Conservation (phyloP, 23 tunicate species). For the Botrylloides violaceus region DNA sequence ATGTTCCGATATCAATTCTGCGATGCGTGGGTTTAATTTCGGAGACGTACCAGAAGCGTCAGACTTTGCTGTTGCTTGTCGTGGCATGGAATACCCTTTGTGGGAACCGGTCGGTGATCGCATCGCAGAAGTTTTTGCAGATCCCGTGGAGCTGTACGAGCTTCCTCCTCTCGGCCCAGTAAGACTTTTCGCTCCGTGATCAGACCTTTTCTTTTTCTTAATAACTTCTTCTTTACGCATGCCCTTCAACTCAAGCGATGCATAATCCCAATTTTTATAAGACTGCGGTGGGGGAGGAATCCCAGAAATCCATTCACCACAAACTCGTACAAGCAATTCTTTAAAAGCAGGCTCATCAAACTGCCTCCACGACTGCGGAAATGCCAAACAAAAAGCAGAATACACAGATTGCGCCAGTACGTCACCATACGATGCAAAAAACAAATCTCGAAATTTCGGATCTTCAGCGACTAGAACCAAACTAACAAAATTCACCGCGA, state of each 20-base stretch:
- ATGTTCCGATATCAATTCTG: conserved; percentile 5
- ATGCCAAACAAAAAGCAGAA: conserved; percentile 72
- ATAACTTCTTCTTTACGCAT: conserved; percentile 70
- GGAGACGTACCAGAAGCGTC: not conserved
- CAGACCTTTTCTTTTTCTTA: conserved; percentile 14
- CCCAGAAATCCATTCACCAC: conserved; percentile 61
- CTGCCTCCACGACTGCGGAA: conserved; percentile 91
- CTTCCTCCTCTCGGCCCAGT: conserved; percentile 21
- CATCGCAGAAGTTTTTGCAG: conserved; percentile 35
- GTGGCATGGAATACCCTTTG: conserved; percentile 5
- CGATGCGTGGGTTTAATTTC: not conserved
- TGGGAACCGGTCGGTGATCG: conserved; percentile 44
- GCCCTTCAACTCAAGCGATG: conserved; percentile 45
- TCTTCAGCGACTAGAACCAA: conserved; percentile 38
- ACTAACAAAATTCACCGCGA: conserved; percentile 35
- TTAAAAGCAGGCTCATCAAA: conserved; percentile 79
- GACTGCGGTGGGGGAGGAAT: conserved; percentile 60
- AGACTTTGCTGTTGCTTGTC: not conserved
- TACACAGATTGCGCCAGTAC: conserved; percentile 40
- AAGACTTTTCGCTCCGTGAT: not conserved
- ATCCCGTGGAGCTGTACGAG: conserved; percentile 31
- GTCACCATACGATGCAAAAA: conserved; percentile 34
- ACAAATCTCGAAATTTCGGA: conserved; percentile 36
- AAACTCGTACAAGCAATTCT: conserved; percentile 29
- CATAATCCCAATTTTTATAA: conserved; percentile 51